Conservation (phyloP, 2,888 invertebrate genomes). For the Chydorus sphaericus region DNA sequence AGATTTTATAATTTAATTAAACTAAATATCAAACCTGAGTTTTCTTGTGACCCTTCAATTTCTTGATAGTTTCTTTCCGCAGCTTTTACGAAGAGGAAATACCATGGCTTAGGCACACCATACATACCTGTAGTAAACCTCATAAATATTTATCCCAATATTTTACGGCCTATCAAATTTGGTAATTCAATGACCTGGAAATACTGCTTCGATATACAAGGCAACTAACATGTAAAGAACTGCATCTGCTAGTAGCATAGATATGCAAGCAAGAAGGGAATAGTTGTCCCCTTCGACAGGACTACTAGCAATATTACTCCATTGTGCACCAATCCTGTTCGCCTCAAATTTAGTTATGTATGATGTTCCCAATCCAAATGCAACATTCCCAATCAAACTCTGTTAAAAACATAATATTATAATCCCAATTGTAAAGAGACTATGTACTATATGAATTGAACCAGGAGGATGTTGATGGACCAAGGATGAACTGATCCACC, state of each 20-base stretch:
- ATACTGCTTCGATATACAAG: slow-evolving; percentile 44
- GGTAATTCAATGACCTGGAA: slow-evolving; percentile 37
- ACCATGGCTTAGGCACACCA: slow-evolving; percentile 40
- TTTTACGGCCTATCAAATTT: too few relatives aligned
- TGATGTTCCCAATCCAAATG: slow-evolving; percentile 63
- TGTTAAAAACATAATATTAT: slow-evolving; percentile 25
- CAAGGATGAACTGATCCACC: too few relatives aligned
- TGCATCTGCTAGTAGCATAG: slow-evolving; percentile 54
- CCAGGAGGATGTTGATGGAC: too few relatives aligned
- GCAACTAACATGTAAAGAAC: slow-evolving; percentile 38
- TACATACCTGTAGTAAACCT: slow-evolving; percentile 32
- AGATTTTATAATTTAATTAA: too few relatives aligned
- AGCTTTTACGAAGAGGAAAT: slow-evolving; percentile 31
- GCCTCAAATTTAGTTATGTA: slow-evolving; percentile 59
- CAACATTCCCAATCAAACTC: slow-evolving; percentile 66
- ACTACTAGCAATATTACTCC: slow-evolving; percentile 40
- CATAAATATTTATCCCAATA: neutral
- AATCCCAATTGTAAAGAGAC: too few relatives aligned
- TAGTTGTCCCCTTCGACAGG: slow-evolving; percentile 42
- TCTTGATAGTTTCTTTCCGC: neutral
- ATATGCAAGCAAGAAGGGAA: slow-evolving; percentile 42
- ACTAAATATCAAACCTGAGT: too few relatives aligned
- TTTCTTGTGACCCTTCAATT: too few relatives aligned
- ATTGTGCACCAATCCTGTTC: slow-evolving; percentile 47
- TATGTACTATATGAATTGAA: too few relatives aligned